Base-by-base conservation (phyloP, 2,113 vertebrate genomes). In the Falco punctatus region DNA sequence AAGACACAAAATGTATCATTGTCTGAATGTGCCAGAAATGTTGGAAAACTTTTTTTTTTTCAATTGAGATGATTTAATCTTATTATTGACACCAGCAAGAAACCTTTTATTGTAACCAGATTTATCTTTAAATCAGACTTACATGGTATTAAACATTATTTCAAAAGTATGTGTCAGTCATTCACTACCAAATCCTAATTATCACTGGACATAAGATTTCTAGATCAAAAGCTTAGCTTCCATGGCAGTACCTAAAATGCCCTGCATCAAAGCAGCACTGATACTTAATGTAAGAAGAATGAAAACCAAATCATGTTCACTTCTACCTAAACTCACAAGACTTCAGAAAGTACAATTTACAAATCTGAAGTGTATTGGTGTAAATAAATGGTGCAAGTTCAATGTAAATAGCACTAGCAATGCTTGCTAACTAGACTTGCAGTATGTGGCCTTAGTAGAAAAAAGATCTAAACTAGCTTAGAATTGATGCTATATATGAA, bases 221-320 rank as follows among this genome's bases (percentile, higher is more conserved):
- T 75, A 78, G 80, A 94, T 94, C 81, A 94, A 95, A 94, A 69
- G 40, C 40, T 94, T 81, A 48, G 22, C 92, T 93, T 82, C 77
- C 54, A 91, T 62, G 66, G 49, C 15, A 77, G 66, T 85, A 77
- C 26, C 42, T 91, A 91, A 97, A 89, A 81, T 80, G 20, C 40
- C 17, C 54, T 85, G 70, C 32, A 92, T 61, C 57, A 89, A 84
- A 79, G 72, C 52, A 54, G 6, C 32, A 32, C 54, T 82, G 49
- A 82, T 95, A 42, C 23, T 71, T 84, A 75, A 80, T 1, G 1
- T 58, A 69, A 72, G 49, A 88, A 94, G 33, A 94, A 85, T 14
- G 23, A 92, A 88, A 72, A 61, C 12, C 9, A 85, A 72, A 66
- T 12, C 40, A 5, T n/a, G 9, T 49, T 72, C 6, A 30, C 13